Percentiles rank a stretch among this genome's conserved stretches.
phyloP scores from a whole-genome alignment of 2,113 vertebrate species.

The Lontra canadensis region DNA sequence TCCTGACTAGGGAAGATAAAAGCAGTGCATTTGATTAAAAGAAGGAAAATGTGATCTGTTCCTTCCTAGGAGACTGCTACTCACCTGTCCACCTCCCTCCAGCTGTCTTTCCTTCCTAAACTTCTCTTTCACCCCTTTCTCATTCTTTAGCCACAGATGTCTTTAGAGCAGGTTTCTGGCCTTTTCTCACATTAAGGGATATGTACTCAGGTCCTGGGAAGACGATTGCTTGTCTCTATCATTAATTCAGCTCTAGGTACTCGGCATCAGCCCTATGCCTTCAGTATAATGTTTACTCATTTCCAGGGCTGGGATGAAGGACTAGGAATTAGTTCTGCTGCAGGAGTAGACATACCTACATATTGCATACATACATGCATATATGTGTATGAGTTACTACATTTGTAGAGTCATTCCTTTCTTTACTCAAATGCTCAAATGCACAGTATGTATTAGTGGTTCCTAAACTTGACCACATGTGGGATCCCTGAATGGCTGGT shows the following conservation, averaged over 20 bases:
- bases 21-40: not conserved
- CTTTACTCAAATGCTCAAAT: not conserved
- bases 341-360: not conserved
- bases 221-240: not conserved
- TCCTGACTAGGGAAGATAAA: not conserved
- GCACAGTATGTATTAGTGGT: not conserved
- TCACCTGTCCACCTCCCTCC: not conserved
- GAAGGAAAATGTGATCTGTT: not conserved
- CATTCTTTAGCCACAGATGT: not conserved
- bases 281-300: not conserved
- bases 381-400: not conserved
- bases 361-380: not conserved
- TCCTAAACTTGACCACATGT: not conserved
- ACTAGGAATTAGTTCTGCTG: not conserved
- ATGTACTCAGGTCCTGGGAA: not conserved
- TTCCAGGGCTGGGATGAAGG: not conserved
- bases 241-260: not conserved
- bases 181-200: not conserved
- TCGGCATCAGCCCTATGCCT: not conserved
- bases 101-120: not conserved
- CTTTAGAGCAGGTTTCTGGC: not conserved
- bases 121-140: not conserved
- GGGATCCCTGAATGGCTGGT: not conserved
- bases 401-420: not conserved
- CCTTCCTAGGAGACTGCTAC: not conserved